Percentiles rank a stretch among this genome's conserved stretches.
phyloP scores from a whole-genome alignment of 2,888 invertebrate species.

The Nipponacmea schrenckii region DNA sequence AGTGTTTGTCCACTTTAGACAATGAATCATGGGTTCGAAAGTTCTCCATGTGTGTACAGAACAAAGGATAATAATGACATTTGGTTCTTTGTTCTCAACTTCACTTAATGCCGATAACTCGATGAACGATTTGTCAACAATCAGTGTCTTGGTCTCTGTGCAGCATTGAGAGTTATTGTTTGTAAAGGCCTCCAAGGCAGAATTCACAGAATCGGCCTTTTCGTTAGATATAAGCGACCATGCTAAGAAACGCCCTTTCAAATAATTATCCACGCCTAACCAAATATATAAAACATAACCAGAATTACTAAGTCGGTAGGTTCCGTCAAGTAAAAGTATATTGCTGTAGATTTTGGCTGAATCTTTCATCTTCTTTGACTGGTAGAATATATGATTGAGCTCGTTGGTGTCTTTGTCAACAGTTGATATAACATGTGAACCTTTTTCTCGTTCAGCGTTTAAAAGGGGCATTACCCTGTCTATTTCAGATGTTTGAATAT shows the following conservation, averaged over 20 bases:
- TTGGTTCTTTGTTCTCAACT: too few relatives aligned
- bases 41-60: background rate
- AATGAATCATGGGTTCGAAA: background rate
- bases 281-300: background rate
- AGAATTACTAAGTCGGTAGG: background rate
- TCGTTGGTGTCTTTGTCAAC: background rate
- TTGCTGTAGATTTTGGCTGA: background rate
- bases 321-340: background rate
- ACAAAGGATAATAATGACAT: background rate
- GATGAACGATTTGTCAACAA: background rate
- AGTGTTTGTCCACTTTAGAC: background rate
- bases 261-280: background rate
- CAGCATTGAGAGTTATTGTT: background rate
- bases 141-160: background rate
- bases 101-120: background rate
- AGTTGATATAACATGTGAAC: background rate
- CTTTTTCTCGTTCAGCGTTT: background rate
- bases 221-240: background rate
- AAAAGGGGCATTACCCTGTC: background rate
- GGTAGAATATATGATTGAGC: slow-evolving; percentile 3
- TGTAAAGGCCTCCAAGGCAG: background rate
- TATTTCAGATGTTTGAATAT: background rate
- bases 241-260: background rate
- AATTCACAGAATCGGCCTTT: background rate
- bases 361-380: background rate